Evolutionary conservation across 2,113 vertebrate genomes (phyloP), one percentile per base, ranked within the genome.

Genomic region (Octodon degus): DNA sequence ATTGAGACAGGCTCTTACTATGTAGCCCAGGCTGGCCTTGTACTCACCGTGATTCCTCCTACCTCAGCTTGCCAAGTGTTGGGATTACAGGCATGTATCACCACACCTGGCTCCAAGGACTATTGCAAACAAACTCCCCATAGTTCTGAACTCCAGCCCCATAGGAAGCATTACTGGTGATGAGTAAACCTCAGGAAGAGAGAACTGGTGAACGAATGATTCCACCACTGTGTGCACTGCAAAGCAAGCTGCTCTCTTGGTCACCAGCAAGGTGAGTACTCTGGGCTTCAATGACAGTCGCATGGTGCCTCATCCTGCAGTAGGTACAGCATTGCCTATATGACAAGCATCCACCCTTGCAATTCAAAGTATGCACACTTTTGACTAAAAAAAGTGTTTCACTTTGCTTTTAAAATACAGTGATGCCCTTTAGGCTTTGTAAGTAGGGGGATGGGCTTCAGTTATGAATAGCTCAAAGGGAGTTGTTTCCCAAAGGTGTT

Each of bases 351-450:
- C 40, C 58, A 62, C 37, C 72, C 16, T 27, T 87, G 16, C 47
- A 83, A 84, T 81, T 55, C 68, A 62, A 90, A 89, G 63, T 32
- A 34, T 68, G 60, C 11, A 34, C 4, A 6, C 89, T 58, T 74
- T 50, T 67, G 37, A 68, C 22, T 81, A 68, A 34, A 27, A 95
- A 85, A 72, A 43, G 47, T 20, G 0, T 22, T 58, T 40, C 30
- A 2, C 62, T 84, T 72, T 72, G 40, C 84, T 92, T 90, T 84
- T 94, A 72, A 89, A 91, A 81, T 55, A 87, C 37, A 76, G 17
- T 63, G 85, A 63, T 72, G 20, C 62, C 55, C 40, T 79, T 58
- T 58, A 94, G 34, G 55, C 76, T 80, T 63, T 20, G 8, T 53
- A 70, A 30, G 43, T 37, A 17, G 10, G 50, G 13, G 13, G 27